A percentile compares a stretch with the other conserved stretches of the same genome.
Evolutionary conservation across 1,140 invertebrate species (phyloP).

Genomic region (Drosophila sechellia): DNA sequence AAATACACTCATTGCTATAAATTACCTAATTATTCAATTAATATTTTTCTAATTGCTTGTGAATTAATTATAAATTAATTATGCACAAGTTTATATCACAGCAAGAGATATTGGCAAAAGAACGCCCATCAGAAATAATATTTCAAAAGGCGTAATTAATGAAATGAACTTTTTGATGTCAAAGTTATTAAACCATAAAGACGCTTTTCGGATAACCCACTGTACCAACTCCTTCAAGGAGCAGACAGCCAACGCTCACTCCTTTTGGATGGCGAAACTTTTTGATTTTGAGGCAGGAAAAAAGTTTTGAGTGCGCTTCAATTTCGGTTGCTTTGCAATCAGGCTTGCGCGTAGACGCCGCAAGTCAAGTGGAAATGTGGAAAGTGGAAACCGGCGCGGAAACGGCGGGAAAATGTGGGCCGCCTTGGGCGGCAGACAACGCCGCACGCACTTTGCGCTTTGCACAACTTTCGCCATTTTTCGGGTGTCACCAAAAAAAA

Average conservation of each 20-base stretch:
- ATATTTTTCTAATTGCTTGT: neutral
- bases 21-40: neutral
- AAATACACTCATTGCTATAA: neutral
- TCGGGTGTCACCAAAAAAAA: constrained; percentile 27
- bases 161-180: neutral
- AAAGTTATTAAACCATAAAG: neutral
- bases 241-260: neutral
- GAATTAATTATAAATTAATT: neutral
- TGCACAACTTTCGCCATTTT: constrained; percentile 55
- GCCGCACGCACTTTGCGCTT: constrained; percentile 61
- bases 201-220: neutral
- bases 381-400: constrained; percentile 16
- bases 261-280: constrained; percentile 62
- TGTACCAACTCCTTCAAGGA: constrained; percentile 19
- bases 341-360: constrained; percentile 64
- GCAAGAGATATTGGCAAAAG: too few species aligned
- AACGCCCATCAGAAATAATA: neutral
- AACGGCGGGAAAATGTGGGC: neutral
- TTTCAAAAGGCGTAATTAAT: neutral
- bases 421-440: constrained; percentile 53
- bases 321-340: constrained; percentile 80
- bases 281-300: constrained; percentile 72
- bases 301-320: constrained; percentile 73
- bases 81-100: too few species aligned
- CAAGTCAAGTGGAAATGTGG: constrained; percentile 74